Base-by-base conservation (phyloP, 2,888 invertebrate genomes). In the Acleris laterana region DNA sequence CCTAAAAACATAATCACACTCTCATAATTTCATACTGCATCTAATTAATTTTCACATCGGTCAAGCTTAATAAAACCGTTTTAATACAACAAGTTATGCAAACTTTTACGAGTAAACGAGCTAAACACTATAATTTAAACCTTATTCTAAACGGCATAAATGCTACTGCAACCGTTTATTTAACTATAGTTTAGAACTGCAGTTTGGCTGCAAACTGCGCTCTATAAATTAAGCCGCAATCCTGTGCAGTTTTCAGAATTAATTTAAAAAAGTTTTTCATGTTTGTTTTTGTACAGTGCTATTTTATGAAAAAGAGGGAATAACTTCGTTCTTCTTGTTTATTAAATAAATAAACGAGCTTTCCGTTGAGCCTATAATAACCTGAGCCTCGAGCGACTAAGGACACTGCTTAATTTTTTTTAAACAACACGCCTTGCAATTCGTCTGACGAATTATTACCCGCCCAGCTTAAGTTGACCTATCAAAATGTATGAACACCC, bases 151-250 rank as follows among this genome's bases (percentile, higher is more conserved):
- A 46, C 1, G 17, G 20, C 11, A 58, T 63, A 48, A 51, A 19
- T 3, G 5, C 17, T 22, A 52, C 7, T 32, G 22, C 20, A 5
- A 48, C 13, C 28, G 58, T 17, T 48, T 28, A 52, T 32, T 52
- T 48, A 52, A 46, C 52, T 58, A 5, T 32, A 48, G 44, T 52
- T 58, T 16, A 48, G 32, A 28, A 32, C 46, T 63, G 46, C 63
- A 63, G 52, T 63, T 58, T 38, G 32, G 46, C 58, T 44, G 52
- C 46, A 58, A 62, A 13, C 58, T 58, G 58, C 46, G 20, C 20
- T 52, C 51, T 22, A 58, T 63, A 58, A 63, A 63, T 63, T 52
- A 13, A 17, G 57, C 11, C 32, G 22, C 58, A 63, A 58, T 63
- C 46, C 46, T 6, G 58, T 5, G 46, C 63, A 58, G 52, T 58